Percentiles rank a stretch among this genome's conserved stretches.
Conservation (phyloP, 2,113 vertebrate species). For the Crotalus horridus region DNA sequence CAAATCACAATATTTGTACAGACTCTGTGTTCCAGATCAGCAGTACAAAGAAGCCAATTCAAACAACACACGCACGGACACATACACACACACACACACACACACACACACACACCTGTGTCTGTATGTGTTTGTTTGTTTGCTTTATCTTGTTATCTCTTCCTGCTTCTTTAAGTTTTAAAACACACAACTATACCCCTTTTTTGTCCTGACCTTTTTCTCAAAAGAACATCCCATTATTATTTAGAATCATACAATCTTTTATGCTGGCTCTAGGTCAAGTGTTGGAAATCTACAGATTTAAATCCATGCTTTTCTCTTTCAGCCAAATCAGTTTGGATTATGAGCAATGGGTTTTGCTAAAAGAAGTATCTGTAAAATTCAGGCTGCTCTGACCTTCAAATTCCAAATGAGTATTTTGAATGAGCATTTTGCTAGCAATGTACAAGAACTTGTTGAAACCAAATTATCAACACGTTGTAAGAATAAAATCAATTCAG, state of each 20-base stretch:
- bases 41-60: not conserved
- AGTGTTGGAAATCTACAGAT: not conserved
- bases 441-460: not conserved
- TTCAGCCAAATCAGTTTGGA: not conserved
- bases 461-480: not conserved
- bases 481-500: not conserved
- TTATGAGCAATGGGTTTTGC: not conserved
- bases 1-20: not conserved
- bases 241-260: not conserved
- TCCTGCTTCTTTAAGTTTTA: not conserved
- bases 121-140: not conserved
- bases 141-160: not conserved
- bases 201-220: not conserved
- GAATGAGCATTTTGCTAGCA: not conserved
- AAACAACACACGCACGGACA: not conserved
- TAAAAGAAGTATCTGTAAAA: not conserved
- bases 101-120: not conserved
- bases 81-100: too few species aligned
- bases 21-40: not conserved
- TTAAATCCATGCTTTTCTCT: not conserved
- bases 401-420: not conserved
- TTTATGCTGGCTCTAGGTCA: not conserved
- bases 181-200: not conserved
- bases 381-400: not conserved
- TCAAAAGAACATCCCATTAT: not conserved